These are phyloP conservation scores for Drosophila arizonae DNA, from an alignment of 1,140 invertebrate genomes.

Conservation along the genomic window DNA sequence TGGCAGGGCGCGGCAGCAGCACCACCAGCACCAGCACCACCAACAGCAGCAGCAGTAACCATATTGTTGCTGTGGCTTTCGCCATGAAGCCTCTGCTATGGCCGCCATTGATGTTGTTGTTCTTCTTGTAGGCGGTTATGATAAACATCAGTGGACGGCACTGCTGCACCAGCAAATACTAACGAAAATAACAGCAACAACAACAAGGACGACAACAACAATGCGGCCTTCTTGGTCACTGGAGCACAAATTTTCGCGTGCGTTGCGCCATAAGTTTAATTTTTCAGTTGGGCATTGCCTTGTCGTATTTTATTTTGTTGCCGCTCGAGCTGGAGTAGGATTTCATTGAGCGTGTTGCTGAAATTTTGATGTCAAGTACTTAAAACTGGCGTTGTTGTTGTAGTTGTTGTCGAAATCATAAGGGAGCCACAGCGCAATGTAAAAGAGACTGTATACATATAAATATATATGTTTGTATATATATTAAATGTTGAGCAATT, in stretches of 20 bases:
- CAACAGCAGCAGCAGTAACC: slow-evolving; percentile 43
- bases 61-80: slow-evolving; percentile 60
- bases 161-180: slow-evolving; percentile 28
- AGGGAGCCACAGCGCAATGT: slow-evolving; percentile 32
- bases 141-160: slow-evolving; percentile 62
- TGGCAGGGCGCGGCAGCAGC: slow-evolving; percentile 54
- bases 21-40: too few relatives aligned
- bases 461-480: background rate
- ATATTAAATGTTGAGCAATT: slow-evolving; percentile 23
- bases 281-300: slow-evolving; percentile 48
- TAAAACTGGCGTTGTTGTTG: slow-evolving; percentile 45
- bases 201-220: background rate
- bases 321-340: slow-evolving; percentile 21
- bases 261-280: slow-evolving; percentile 59
- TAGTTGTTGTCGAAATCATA: slow-evolving; percentile 50
- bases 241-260: slow-evolving; percentile 59
- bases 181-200: slow-evolving; percentile 2
- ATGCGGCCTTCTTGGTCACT: slow-evolving; percentile 35
- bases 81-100: slow-evolving; percentile 1
- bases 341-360: slow-evolving; percentile 51
- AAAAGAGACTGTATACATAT: background rate
- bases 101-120: slow-evolving; percentile 21
- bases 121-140: slow-evolving; percentile 67
- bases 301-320: background rate
- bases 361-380: slow-evolving; percentile 74